A percentile compares a stretch with the other conserved stretches of the same genome.
phyloP scores from a whole-genome alignment of 1,140 invertebrate species.

The Idris sp. region DNA sequence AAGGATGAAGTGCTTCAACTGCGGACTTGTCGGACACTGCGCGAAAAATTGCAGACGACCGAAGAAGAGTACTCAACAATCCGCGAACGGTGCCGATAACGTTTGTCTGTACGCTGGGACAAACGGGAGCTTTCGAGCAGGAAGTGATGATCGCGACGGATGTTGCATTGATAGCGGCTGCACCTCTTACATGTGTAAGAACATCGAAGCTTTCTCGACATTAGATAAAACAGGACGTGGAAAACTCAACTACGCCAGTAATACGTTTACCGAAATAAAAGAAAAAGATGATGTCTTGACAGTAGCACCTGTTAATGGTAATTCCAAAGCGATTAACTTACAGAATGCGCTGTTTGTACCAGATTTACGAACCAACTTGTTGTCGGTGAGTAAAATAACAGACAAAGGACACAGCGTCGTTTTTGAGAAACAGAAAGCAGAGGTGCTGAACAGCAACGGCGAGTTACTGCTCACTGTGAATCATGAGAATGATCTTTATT shows the following conservation, averaged over 20 bases:
- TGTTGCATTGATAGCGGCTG: slow-evolving; percentile 31
- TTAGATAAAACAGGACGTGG: neutral
- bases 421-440: slow-evolving; percentile 13
- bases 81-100: neutral
- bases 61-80: neutral
- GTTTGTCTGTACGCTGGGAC: neutral
- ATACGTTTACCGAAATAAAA: neutral
- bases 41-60: neutral
- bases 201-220: neutral
- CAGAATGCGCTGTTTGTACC: slow-evolving; percentile 50
- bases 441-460: slow-evolving; percentile 2
- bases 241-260: slow-evolving; percentile 15
- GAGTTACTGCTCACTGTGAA: slow-evolving; percentile 9
- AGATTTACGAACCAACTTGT: slow-evolving; percentile 1
- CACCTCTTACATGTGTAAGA: slow-evolving; percentile 23
- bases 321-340: slow-evolving; percentile 19
- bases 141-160: neutral
- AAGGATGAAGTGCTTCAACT: slow-evolving; percentile 1
- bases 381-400: slow-evolving; percentile 10
- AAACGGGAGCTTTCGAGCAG: neutral
- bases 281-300: slow-evolving; percentile 9
- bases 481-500: slow-evolving; percentile 5
- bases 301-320: neutral
- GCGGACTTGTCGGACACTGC: neutral
- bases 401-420: slow-evolving; percentile 13